Evolutionary conservation across 2,113 vertebrate species (phyloP), one percentile per base, ranked within the genome.

Genomic region (Myotis brandtii): DNA sequence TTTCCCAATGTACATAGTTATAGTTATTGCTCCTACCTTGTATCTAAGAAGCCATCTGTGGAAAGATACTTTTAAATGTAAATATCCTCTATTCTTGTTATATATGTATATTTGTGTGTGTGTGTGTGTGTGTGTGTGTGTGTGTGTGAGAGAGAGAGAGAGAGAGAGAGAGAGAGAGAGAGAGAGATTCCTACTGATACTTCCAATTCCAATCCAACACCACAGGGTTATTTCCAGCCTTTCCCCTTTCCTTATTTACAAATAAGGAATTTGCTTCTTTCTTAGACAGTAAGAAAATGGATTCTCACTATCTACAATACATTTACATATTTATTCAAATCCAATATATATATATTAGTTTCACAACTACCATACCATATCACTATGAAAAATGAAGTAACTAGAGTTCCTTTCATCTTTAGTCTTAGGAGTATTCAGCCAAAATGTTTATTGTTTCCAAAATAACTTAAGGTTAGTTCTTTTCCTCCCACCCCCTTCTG

Each of bases 41-140:
- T n/a, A 90, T 79, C 40, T 77, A 90, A 90, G 48, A 84, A 59
- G 30, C 2, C 30, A 48, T 84, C 23, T 84, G 86, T n/a, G 32
- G 40, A 77, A 32, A 76, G 70, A 75, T 46, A 94, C 46, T 90
- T 94, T 69, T 48, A 89, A 75, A 94, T 27, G 62, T 43, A 85
- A 70, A 70, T 27, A 90, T n/a, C 9, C 4, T 81, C 32, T 46
- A 75, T 62, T 73, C 32, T 50, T 64, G 43, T 50, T 54, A 27
- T 69, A 23, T 52, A 50, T 69, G 32, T 86, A 16, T 46, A 25
- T 59, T 2, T 56, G 17, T 43, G 13, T 75, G 1, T 56, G 50
- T 43, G 43, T 43, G 43, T 8, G 43, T 43, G 43, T 43, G 43
- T 8, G 43, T 43, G 43, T 43, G 43, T 6, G 40, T 40, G 40